phyloP scores from a whole-genome alignment of 2,113 vertebrate genomes.

The Monarcha castaneiventris region DNA sequence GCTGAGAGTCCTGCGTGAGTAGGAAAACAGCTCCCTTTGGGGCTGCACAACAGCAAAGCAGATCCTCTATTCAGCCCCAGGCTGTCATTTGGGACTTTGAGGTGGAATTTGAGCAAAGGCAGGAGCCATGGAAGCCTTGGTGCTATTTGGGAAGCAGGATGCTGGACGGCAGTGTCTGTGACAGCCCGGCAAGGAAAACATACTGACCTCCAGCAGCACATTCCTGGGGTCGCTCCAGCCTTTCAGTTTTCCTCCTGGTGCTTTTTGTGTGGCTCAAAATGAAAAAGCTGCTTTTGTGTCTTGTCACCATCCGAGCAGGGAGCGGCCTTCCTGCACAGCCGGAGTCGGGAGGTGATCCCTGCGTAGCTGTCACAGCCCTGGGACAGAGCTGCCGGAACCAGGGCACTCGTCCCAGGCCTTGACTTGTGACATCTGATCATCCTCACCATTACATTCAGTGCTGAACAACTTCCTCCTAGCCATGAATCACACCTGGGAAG shows the following conservation, averaged over 20 bases:
- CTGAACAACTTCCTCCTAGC: not conserved
- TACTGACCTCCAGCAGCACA: not conserved
- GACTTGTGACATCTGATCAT: not conserved
- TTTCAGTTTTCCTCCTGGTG: not conserved
- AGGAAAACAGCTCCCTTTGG: not conserved
- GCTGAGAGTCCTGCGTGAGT: accelerated
- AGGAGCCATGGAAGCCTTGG: not conserved
- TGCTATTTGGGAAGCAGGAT: not conserved
- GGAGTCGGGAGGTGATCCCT: not conserved
- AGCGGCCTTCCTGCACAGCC: accelerated
- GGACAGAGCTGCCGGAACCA: not conserved
- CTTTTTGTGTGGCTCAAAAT: not conserved
- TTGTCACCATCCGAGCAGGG: accelerated
- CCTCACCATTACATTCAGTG: not conserved
- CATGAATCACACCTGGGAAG: not conserved
- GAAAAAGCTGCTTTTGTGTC: not conserved
- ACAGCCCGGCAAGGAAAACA: not conserved
- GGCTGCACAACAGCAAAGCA: not conserved
- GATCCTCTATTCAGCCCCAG: not conserved
- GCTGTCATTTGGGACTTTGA: not conserved
- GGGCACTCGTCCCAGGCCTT: not conserved
- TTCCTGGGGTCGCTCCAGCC: not conserved
- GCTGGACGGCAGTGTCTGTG: accelerated
- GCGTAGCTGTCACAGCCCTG: not conserved
- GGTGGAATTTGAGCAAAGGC: not conserved